Evolutionary conservation across 92 coral and sea anemone species (phyloP).

Genomic region (Parazoanthus swiftii): DNA sequence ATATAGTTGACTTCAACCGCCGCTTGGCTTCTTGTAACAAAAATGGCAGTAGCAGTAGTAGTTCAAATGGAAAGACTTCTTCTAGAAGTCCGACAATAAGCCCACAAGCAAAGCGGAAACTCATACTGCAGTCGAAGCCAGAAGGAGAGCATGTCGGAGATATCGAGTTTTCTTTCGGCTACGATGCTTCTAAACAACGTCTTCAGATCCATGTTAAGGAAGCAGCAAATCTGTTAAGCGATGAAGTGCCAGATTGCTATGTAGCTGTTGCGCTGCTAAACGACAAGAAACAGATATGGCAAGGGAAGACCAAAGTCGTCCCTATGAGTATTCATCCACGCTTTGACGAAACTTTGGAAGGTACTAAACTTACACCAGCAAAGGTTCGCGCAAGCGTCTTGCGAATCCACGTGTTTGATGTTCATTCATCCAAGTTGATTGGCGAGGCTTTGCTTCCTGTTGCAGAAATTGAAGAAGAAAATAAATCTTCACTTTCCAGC

Average conservation of each 20-base stretch:
- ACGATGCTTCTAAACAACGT: conserved; percentile 26
- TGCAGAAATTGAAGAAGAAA: conserved; percentile 48
- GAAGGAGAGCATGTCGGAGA: conserved; percentile 25
- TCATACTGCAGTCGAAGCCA: conserved; percentile 24
- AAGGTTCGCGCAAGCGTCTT: conserved; percentile 65
- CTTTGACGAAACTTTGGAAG: conserved; percentile 75
- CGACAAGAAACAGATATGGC: conserved; percentile 26
- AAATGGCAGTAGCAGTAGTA: background rate
- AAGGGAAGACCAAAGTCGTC: conserved; percentile 17
- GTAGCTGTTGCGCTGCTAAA: conserved; percentile 38
- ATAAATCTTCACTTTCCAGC: background rate
- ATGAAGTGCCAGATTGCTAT: conserved; percentile 20
- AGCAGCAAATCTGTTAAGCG: conserved; percentile 18
- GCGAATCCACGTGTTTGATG: conserved; percentile 70
- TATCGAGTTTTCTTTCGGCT: conserved; percentile 24
- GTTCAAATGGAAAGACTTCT: conserved; percentile 37
- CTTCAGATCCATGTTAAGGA: background rate
- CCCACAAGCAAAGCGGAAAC: conserved; percentile 22
- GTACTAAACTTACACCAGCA: conserved; percentile 57
- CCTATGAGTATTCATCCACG: conserved; percentile 63
- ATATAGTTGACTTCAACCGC: conserved; percentile 7
- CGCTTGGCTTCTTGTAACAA: background rate
- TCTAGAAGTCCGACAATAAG: conserved; percentile 9
- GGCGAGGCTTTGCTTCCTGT: conserved; percentile 75
- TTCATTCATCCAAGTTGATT: conserved; percentile 48